Base-by-base conservation (phyloP, 2,888 invertebrate genomes). In the Nemotelus pantherinus region DNA sequence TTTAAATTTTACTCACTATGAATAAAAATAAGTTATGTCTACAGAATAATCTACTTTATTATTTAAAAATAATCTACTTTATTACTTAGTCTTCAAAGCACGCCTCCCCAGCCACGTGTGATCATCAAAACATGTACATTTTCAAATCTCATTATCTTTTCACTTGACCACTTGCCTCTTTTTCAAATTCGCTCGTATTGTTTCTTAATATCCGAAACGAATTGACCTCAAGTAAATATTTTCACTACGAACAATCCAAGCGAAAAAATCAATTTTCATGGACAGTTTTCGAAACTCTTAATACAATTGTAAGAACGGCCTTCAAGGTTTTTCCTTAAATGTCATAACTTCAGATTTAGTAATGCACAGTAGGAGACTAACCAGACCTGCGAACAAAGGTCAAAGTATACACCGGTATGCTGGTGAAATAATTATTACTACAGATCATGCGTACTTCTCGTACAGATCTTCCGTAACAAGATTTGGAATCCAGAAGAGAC, bases 291-390 rank as follows among this genome's bases (percentile, higher is more conserved):
- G 25, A 25, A 25, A 25, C 25, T 25, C 25, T 25, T 25, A 25
- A 25, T 25, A 25, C 25, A 25, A 25, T 25, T 25, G 25, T 25
- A 25, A 25, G 25, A 25, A 25, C 25, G 25, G 25, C 25, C 25
- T 25, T 25, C 25, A 25, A 25, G 25, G 25, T 25, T 25, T 25
- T 25, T 25, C 1, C 25, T 25, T 25, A n/a, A 72, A 58, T 72
- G 57, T 57, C 58, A 57, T n/a, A 72, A 58, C 44, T 58, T 47
- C n/a, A 50, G 64, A 75, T 75, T 75, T 64, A 25, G 63, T n/a
- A 50, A 75, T 64, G 75, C 75, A 75, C 75, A 63, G 64, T 63
- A 48, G 75, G 75, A 43, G 4, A 68, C 64, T 64, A 44, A 50
- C 50, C 9, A 48, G 57, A 57, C 5, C 50, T 25, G 4, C 68